These are phyloP conservation scores for Dipodomys stephensi DNA, from an alignment of 2,113 vertebrate genomes.

Conservation along the genomic window DNA sequence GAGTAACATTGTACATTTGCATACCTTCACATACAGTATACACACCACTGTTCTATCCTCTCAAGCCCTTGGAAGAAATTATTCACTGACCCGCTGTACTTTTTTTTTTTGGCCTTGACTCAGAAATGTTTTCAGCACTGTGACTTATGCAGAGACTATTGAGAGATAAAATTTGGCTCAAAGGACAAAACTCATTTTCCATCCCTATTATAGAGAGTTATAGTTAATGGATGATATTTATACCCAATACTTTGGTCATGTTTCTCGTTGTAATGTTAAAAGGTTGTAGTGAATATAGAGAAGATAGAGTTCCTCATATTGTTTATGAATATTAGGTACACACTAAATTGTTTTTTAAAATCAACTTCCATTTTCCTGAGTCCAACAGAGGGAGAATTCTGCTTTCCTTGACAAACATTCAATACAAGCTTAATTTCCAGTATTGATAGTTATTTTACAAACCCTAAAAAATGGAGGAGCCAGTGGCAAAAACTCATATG, in stretches of 20 bases:
- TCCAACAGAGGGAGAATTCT: conserved; percentile 52
- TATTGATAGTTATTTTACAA: conserved; percentile 48
- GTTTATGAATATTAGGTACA: background rate
- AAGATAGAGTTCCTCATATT: background rate
- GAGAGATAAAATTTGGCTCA: background rate
- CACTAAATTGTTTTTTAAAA: background rate
- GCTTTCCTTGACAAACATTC: conserved; percentile 52
- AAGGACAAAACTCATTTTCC: conserved; percentile 26
- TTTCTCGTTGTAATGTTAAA: conserved; percentile 6
- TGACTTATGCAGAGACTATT: background rate
- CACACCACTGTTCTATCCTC: background rate
- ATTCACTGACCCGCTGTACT: background rate
- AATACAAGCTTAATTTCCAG: conserved; percentile 42
- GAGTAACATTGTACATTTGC: background rate
- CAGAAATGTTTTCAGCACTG: background rate
- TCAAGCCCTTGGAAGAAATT: background rate
- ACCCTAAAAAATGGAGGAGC: background rate
- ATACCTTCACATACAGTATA: too few relatives aligned
- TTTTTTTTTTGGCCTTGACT: background rate
- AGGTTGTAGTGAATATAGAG: background rate
- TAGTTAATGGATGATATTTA: background rate
- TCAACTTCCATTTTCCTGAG: background rate
- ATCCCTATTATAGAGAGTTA: background rate
- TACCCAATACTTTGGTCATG: background rate
- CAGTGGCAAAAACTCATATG: conserved; percentile 44